These are phyloP conservation scores for Parnassius mnemosyne DNA, from an alignment of 2,888 invertebrate genomes.

Conservation along the genomic window DNA sequence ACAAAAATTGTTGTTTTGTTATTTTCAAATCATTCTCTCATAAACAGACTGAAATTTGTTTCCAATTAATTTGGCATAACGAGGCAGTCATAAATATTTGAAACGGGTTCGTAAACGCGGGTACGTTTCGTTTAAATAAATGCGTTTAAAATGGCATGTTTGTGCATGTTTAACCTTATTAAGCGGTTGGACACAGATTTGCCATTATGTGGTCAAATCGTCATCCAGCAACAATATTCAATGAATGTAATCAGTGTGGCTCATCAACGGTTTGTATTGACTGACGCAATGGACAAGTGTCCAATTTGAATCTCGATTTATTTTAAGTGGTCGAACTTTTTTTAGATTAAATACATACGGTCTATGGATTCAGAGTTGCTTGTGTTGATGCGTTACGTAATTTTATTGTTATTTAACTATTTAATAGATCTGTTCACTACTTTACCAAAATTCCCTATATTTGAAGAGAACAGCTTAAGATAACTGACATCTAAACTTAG, in stretches of 20 bases:
- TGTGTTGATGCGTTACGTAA: not conserved
- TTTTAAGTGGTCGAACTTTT: conserved; percentile 73
- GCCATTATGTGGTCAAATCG: conserved; percentile 60
- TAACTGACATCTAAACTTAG: too few relatives aligned
- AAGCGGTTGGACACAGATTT: conserved; percentile 58
- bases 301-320: conserved; percentile 72
- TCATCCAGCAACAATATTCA: conserved; percentile 58
- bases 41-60: not conserved
- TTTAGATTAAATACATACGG: conserved; percentile 60
- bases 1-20: too few relatives aligned
- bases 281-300: conserved; percentile 74
- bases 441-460: too few relatives aligned
- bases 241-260: conserved; percentile 67
- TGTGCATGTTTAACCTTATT: conserved; percentile 60
- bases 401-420: conserved; percentile 3
- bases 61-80: conserved; percentile 9
- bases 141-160: conserved; percentile 23
- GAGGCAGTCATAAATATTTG: conserved; percentile 16
- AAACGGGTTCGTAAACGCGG: conserved; percentile 14
- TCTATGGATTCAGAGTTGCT: conserved; percentile 38
- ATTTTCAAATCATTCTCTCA: too few relatives aligned
- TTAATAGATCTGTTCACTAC: not conserved
- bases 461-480: too few relatives aligned
- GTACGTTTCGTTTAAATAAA: conserved; percentile 19
- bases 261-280: conserved; percentile 61